phyloP scores from a whole-genome alignment of 2,797 vertebrate genomes.

The Echiichthys vipera region DNA sequence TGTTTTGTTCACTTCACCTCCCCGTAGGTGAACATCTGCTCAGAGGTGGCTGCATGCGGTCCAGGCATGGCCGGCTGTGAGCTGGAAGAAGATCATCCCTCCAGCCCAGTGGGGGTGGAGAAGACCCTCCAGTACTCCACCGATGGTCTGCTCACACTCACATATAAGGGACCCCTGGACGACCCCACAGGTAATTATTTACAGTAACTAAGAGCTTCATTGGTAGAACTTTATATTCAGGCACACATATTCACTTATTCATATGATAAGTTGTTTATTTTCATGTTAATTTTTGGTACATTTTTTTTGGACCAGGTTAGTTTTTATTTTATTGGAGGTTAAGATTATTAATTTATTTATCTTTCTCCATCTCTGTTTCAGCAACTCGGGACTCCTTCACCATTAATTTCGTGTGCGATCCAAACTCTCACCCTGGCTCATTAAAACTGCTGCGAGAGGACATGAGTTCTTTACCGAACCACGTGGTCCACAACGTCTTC shows the following conservation, averaged over 20 bases:
- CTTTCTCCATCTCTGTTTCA: slow-evolving; percentile 57
- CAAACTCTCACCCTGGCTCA: slow-evolving; percentile 78
- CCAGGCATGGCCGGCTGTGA: slow-evolving; percentile 86
- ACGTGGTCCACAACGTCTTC: slow-evolving; percentile 82
- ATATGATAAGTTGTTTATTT: too few relatives aligned
- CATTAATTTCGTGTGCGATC: slow-evolving; percentile 91
- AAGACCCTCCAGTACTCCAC: slow-evolving; percentile 89
- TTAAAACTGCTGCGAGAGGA: slow-evolving; percentile 87
- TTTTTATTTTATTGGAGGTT: too few relatives aligned
- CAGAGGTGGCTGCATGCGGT: slow-evolving; percentile 79
- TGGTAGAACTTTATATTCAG: background rate
- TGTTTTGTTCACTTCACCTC: fast-evolving
- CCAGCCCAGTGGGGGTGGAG: slow-evolving; percentile 84
- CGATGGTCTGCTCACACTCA: slow-evolving; percentile 88
- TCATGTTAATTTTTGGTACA: too few relatives aligned
- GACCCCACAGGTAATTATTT: slow-evolving; percentile 74
- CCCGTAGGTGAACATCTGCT: slow-evolving; percentile 92
- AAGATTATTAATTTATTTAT: too few relatives aligned
- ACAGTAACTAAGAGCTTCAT: background rate
- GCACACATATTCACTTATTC: too few relatives aligned
- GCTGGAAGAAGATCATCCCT: slow-evolving; percentile 67
- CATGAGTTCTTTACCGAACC: slow-evolving; percentile 70
- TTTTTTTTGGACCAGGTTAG: too few relatives aligned
- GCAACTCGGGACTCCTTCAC: slow-evolving; percentile 85
- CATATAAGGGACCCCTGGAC: slow-evolving; percentile 84